Evolutionary conservation across 2,797 vertebrate species (phyloP).

Genomic region (Martes flavigula): DNA sequence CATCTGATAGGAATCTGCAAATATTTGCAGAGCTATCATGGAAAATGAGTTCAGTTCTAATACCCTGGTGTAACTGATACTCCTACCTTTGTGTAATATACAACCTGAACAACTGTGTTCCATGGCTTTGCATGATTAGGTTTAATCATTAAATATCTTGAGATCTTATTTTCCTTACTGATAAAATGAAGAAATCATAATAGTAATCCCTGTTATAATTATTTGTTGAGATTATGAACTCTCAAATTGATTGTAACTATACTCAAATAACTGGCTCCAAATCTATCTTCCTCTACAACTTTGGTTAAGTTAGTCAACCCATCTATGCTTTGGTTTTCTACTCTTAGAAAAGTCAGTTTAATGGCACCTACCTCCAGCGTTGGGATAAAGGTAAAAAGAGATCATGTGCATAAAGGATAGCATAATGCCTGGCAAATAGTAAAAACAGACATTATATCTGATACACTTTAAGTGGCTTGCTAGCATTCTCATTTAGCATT

Average conservation of each 20-base stretch:
- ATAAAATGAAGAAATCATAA: neutral
- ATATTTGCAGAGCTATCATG: neutral
- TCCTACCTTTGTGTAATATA: neutral
- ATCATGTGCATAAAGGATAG: neutral
- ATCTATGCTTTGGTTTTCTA: neutral
- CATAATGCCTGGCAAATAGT: neutral
- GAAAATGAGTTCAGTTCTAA: neutral
- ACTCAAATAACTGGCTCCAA: neutral
- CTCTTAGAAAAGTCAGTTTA: neutral
- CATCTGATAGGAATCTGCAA: neutral
- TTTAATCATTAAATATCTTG: neutral
- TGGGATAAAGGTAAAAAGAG: neutral
- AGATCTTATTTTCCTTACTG: neutral
- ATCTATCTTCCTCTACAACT: neutral
- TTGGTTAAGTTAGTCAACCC: neutral
- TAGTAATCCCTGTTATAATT: neutral
- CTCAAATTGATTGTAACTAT: neutral
- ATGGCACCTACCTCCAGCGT: neutral
- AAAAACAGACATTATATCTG: neutral
- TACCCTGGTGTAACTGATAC: neutral
- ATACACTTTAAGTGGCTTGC: neutral
- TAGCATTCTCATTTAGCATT: neutral
- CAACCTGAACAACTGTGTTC: neutral
- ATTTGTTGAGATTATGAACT: neutral
- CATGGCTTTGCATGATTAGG: neutral